Evolutionary conservation across 2,113 vertebrate species (phyloP), one percentile per base, ranked within the genome.

Genomic region (Antennarius striatus): DNA sequence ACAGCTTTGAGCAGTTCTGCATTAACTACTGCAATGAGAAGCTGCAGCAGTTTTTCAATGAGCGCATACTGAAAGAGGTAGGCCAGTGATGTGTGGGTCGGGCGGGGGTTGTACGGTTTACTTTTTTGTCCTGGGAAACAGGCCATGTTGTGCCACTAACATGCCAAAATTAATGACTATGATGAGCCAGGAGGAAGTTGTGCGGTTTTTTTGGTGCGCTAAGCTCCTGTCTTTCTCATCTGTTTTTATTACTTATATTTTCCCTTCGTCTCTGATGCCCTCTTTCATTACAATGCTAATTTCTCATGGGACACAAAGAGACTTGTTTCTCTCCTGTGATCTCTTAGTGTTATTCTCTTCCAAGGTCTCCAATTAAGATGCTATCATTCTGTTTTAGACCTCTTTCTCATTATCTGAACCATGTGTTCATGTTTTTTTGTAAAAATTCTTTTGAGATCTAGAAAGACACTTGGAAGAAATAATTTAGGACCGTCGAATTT

Each of bases 11-110:
- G 90, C 98, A 99, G 68, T 99, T 99, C 90, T 99, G 98, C 84
- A 99, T 99, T 89, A 99, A 99, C 92, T 99, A 99, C 88, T 99
- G 98, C 92, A 99, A 99, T 75, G 98, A 99, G 92, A 99, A 99
- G 72, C 93, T 99, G 77, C 98, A 99, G 79, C 98, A 99, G 62
- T 99, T 99, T 91, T 99, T 99, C 91, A 99, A 99, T 46, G 97
- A 99, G 91, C 95, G 98, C 39, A 99, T 99, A 85, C 93, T 99
- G 52, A 99, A 99, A 91, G 98, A 98, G 98, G 98, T 99, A 81
- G 76, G 91, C 85, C 71, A 56, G 65, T 59, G n/a, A 54, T 32
- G 6, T 32, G 50, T 42, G 49, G 54, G 69, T 72, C 45, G 32
- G 52, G 39, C 55, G 57, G 63, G 72, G 72, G 56, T 13, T 1